Base-by-base conservation (phyloP, 2,888 invertebrate species). In the Pachydiplax longipennis region DNA sequence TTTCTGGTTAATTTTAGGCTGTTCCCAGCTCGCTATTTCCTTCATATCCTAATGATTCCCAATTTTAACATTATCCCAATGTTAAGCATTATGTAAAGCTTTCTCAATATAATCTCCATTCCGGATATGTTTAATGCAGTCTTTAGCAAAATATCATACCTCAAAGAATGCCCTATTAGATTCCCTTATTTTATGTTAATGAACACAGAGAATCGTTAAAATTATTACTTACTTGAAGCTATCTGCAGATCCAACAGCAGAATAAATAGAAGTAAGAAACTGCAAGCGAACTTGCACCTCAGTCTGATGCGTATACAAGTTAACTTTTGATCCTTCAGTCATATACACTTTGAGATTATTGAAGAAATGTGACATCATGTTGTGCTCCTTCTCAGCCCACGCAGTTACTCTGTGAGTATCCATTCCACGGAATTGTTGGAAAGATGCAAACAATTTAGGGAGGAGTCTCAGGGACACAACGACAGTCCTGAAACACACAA, bases 301-400 rank as follows among this genome's bases (percentile, higher is more conserved):
- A 83, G 97, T 97, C 94, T 97, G 97, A 94, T 98, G 98, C 4
- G 96, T 95, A 93, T 96, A 96, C 91, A 96, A 94, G 90, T 94
- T 94, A 90, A 90, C 83, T 35, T 92, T 93, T 13, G 93, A 93
- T 91, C 93, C 93, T 2, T 94, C 93, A 92, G 94, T 94, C 2
- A 95, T 96, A 93, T 97, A 98, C 92, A 96, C 96, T 90, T 97
- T 96, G 87, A 99, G 94, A 94, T 98, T 98, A 93, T 97, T 97
- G 92, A 99, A 97, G 94, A 99, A 98, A 93, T 98, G 96, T 18
- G 97, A 96, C 97, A 98, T 98, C 98, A 99, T 98, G 92, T 97
- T 96, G 92, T 98, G 97, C 93, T 98, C 98, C 80, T 97, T 96
- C 93, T 99, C 98, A 8, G 98, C 98, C 98, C 98, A 99, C 94